phyloP scores from a whole-genome alignment of 2,113 vertebrate genomes.

The Vicugna pacos region DNA sequence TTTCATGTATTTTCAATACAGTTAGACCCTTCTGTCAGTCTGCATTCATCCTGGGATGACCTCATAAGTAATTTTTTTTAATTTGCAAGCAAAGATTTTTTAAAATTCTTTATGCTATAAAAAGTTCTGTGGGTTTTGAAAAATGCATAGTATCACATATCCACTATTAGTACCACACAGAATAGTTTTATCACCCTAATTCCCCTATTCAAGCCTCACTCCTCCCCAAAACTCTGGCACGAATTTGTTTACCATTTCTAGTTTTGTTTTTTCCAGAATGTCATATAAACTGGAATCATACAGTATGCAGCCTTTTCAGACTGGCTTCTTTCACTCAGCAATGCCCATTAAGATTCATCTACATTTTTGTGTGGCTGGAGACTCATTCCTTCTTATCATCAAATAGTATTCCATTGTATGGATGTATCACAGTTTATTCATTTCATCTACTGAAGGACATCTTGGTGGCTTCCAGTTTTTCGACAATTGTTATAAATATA shows the following conservation, averaged over 20 bases:
- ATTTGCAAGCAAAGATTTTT: neutral
- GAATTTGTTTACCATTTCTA: neutral
- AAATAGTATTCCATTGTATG: neutral
- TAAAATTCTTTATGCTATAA: neutral
- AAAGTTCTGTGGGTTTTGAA: neutral
- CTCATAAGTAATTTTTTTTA: neutral
- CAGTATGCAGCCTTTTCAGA: neutral
- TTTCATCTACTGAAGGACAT: slow-evolving; percentile 1
- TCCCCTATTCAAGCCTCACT: neutral
- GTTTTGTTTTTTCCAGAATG: neutral
- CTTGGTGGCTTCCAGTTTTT: neutral
- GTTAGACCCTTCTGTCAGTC: neutral
- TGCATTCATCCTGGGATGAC: neutral
- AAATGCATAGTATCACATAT: neutral
- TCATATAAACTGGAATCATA: neutral
- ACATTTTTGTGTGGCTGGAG: neutral
- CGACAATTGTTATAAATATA: neutral
- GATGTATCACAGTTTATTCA: neutral
- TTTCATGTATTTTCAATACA: neutral
- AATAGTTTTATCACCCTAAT: neutral
- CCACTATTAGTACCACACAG: neutral
- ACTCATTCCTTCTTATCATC: neutral
- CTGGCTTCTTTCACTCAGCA: neutral
- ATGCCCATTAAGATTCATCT: neutral
- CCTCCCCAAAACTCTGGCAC: neutral